A percentile compares a stretch with the other conserved stretches of the same genome.
Evolutionary conservation across 1,140 invertebrate genomes (phyloP).

Genomic region (Nymphalis io): DNA sequence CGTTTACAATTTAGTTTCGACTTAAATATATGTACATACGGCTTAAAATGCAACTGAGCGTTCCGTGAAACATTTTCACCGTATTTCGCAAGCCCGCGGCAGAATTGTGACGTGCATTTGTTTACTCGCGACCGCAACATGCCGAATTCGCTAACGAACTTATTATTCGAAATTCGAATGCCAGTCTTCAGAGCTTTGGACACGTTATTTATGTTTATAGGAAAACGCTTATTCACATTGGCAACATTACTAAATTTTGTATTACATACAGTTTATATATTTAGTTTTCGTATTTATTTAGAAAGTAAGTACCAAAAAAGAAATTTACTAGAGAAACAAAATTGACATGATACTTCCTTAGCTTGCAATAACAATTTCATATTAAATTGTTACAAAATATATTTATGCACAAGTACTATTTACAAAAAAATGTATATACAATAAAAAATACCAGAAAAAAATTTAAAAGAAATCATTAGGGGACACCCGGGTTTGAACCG

Average conservation of each 20-base stretch:
- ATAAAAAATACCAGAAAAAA: constrained; percentile 16
- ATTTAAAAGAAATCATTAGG: constrained; percentile 79
- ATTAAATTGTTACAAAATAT: too few relatives aligned
- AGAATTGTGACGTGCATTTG: constrained; percentile 65
- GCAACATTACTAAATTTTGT: background rate
- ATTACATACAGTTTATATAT: background rate
- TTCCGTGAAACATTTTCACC: constrained; percentile 34
- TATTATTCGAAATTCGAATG: constrained; percentile 66
- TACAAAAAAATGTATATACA: background rate
- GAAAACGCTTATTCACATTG: constrained; percentile 20
- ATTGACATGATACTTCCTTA: too few relatives aligned
- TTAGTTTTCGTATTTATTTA: too few relatives aligned
- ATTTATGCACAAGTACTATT: too few relatives aligned
- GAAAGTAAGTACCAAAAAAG: too few relatives aligned
- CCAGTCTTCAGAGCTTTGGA: constrained; percentile 44
- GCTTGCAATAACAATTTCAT: too few relatives aligned
- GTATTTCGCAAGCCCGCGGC: constrained; percentile 51
- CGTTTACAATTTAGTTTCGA: constrained; percentile 26
- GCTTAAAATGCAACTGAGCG: constrained; percentile 37
- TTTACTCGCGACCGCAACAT: constrained; percentile 61
- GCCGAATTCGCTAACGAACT: constrained; percentile 65
- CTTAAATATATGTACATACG: constrained; percentile 35
- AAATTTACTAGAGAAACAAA: too few relatives aligned
- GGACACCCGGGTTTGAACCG: constrained; percentile 97
- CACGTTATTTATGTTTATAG: constrained; percentile 46